Evolutionary conservation across 2,888 invertebrate species (phyloP).

Genomic region (Notodonta dromedarius): DNA sequence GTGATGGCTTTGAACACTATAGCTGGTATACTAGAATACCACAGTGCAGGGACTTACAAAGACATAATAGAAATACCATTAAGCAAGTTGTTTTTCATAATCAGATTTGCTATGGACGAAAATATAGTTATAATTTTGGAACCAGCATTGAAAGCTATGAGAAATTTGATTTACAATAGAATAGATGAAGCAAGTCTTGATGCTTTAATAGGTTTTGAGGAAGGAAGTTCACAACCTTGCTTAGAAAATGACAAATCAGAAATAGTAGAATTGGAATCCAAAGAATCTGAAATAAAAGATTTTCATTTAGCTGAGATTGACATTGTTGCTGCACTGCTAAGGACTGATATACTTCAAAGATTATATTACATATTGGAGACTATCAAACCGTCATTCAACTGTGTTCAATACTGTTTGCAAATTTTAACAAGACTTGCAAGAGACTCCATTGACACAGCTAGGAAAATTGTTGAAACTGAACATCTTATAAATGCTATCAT

Average conservation of each 20-base stretch:
- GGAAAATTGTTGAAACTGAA: slow-evolving; percentile 85
- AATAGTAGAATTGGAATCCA: slow-evolving; percentile 82
- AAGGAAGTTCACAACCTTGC: slow-evolving; percentile 86
- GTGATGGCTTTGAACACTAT: slow-evolving; percentile 91
- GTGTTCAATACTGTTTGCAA: slow-evolving; percentile 90
- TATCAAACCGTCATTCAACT: slow-evolving; percentile 88
- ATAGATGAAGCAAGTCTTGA: slow-evolving; percentile 92
- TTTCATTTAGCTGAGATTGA: slow-evolving; percentile 94
- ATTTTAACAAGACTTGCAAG: slow-evolving; percentile 91
- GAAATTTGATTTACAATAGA: slow-evolving; percentile 89
- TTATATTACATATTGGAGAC: slow-evolving; percentile 89
- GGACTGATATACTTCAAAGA: slow-evolving; percentile 91
- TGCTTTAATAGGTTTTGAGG: slow-evolving; percentile 86
- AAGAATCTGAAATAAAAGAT: slow-evolving; percentile 89
- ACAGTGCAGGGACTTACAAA: slow-evolving; percentile 91
- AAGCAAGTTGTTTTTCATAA: slow-evolving; percentile 90
- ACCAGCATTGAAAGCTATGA: slow-evolving; percentile 90
- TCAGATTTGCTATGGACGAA: slow-evolving; percentile 95
- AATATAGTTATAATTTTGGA: slow-evolving; percentile 88
- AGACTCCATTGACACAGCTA: slow-evolving; percentile 88
- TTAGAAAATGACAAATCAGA: slow-evolving; percentile 80
- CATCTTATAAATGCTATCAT: slow-evolving; percentile 86
- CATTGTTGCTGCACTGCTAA: slow-evolving; percentile 88
- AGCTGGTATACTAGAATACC: slow-evolving; percentile 90
- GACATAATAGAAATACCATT: slow-evolving; percentile 89